Evolutionary conservation across 2,888 invertebrate species (phyloP).

Genomic region (Psylliodes chrysocephalus): DNA sequence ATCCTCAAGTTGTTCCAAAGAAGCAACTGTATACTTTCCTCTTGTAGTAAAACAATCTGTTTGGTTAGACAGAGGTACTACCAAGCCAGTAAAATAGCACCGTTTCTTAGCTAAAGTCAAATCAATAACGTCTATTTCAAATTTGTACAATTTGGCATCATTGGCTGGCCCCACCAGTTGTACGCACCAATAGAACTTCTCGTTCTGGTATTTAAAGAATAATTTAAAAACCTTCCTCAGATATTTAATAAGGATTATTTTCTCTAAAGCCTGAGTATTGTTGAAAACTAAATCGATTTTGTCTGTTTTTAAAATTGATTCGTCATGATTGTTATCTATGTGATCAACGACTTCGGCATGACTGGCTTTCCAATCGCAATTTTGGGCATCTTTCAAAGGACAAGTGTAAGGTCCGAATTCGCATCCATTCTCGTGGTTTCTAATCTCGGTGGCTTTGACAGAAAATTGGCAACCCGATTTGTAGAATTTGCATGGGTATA

Average conservation of each 20-base stretch:
- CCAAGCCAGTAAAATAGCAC: conserved; percentile 44
- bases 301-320: conserved; percentile 49
- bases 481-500: conserved; percentile 56
- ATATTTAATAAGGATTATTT: conserved; percentile 47
- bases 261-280: conserved; percentile 27
- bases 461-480: conserved; percentile 49
- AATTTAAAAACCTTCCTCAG: conserved; percentile 52
- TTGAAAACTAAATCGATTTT: conserved; percentile 43
- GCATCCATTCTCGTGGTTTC: conserved; percentile 46
- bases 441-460: conserved; percentile 42
- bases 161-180: conserved; percentile 52
- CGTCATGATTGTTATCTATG: conserved; percentile 47
- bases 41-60: conserved; percentile 33
- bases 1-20: conserved; percentile 40
- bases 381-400: conserved; percentile 41
- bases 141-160: conserved; percentile 49
- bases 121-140: conserved; percentile 57
- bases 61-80: conserved; percentile 24
- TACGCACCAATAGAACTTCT: conserved; percentile 52
- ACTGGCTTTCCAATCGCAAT: conserved; percentile 32
- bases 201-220: conserved; percentile 46
- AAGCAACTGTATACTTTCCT: conserved; percentile 32
- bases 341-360: conserved; percentile 32
- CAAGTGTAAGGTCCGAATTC: conserved; percentile 45
- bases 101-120: conserved; percentile 45